phyloP scores from a whole-genome alignment of 2,888 invertebrate genomes.

The Ornithoptera priamus region DNA sequence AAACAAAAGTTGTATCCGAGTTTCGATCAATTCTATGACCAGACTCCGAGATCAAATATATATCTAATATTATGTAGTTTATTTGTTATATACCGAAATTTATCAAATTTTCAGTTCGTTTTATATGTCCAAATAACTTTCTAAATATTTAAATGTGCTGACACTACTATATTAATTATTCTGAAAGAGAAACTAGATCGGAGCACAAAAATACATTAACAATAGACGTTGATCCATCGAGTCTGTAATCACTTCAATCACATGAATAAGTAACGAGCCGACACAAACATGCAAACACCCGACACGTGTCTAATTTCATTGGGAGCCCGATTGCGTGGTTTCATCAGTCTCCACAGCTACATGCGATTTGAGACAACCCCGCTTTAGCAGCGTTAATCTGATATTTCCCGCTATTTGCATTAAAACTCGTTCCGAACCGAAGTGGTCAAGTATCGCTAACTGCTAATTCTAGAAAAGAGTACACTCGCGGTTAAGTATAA shows the following conservation, averaged over 20 bases:
- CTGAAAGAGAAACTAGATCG: slow-evolving; percentile 2
- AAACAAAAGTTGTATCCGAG: too few species aligned
- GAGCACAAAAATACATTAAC: slow-evolving; percentile 4
- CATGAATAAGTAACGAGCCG: slow-evolving; percentile 17
- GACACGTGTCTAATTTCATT: slow-evolving; percentile 25
- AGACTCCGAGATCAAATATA: too few species aligned
- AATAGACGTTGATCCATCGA: slow-evolving; percentile 14
- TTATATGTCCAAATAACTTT: background rate
- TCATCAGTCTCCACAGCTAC: slow-evolving; percentile 20
- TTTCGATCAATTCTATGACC: too few species aligned
- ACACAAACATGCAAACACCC: slow-evolving; percentile 8
- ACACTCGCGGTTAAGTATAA: background rate
- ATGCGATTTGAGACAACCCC: slow-evolving; percentile 13
- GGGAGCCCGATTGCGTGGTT: slow-evolving; percentile 10
- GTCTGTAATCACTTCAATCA: slow-evolving; percentile 18
- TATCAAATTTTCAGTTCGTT: background rate
- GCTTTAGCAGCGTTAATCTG: slow-evolving; percentile 25
- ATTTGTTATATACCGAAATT: too few species aligned
- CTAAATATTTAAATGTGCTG: background rate
- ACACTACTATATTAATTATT: background rate
- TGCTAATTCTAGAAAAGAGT: background rate
- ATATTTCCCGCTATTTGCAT: slow-evolving; percentile 31
- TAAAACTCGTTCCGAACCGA: background rate
- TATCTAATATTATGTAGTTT: too few species aligned
- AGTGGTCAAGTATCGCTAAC: background rate